Evolutionary conservation across 1,140 invertebrate genomes (phyloP).

Genomic region (Drosophila asahinai): DNA sequence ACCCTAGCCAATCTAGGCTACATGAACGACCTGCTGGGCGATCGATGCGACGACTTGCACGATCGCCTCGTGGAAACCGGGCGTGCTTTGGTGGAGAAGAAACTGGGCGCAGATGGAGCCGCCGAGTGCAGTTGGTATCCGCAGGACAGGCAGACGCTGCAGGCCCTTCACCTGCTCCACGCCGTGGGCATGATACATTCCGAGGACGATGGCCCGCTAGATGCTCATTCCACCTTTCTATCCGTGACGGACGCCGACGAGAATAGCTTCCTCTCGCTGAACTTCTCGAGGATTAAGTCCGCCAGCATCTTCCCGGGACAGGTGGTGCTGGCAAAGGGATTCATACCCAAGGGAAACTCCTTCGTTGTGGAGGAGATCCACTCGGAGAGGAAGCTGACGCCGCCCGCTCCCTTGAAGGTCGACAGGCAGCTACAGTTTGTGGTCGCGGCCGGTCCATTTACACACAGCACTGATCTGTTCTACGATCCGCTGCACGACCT

Average conservation of each 20-base stretch:
- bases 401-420: constrained; percentile 67
- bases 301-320: constrained; percentile 95
- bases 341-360: constrained; percentile 89
- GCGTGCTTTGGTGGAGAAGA: constrained; percentile 57
- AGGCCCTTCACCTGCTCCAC: constrained; percentile 58
- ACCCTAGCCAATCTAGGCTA: constrained; percentile 54
- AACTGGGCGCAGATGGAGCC: constrained; percentile 52
- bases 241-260: constrained; percentile 88
- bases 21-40: constrained; percentile 66
- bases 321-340: constrained; percentile 90
- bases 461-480: constrained; percentile 89
- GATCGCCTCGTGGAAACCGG: constrained; percentile 60
- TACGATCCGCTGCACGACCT: constrained; percentile 94
- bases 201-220: constrained; percentile 90
- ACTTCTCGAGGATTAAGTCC: constrained; percentile 88
- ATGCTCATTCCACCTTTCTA: constrained; percentile 89
- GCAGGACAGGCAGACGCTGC: constrained; percentile 57
- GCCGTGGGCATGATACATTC: constrained; percentile 90
- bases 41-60: constrained; percentile 58
- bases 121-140: constrained; percentile 71
- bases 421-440: constrained; percentile 89
- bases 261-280: constrained; percentile 86
- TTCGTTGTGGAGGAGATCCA: constrained; percentile 90
- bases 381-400: constrained; percentile 83
- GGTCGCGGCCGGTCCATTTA: constrained; percentile 93